These are phyloP conservation scores for Phenganax stokvisi DNA, from an alignment of 92 coral and sea anemone species.

Conservation along the genomic window DNA sequence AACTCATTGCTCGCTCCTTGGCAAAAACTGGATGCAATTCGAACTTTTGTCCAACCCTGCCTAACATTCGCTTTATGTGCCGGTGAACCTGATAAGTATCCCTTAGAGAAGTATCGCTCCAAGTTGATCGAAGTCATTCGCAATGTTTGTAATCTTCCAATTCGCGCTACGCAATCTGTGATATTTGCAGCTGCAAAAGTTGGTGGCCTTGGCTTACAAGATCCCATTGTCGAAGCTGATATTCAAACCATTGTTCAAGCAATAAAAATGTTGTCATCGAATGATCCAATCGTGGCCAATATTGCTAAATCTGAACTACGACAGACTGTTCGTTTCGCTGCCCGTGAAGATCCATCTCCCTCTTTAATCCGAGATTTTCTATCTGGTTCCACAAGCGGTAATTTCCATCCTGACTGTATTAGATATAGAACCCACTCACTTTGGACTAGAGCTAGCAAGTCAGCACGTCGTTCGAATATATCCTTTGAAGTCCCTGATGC, in stretches of 20 bases:
- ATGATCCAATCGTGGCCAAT: constrained; percentile 18
- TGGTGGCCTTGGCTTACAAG: constrained; percentile 45
- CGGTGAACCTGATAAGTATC: neutral
- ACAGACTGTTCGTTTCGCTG: constrained; percentile 15
- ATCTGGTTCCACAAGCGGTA: constrained; percentile 13
- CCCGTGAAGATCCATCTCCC: constrained; percentile 20
- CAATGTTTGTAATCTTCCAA: neutral
- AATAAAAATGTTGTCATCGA: constrained; percentile 31
- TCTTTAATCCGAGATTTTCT: constrained; percentile 9
- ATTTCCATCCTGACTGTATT: constrained; percentile 1
- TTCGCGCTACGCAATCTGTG: neutral
- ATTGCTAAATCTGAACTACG: constrained; percentile 30
- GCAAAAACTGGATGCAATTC: constrained; percentile 8
- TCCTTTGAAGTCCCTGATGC: neutral
- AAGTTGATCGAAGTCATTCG: neutral
- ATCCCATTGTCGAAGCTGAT: constrained; percentile 32
- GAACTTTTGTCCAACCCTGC: constrained; percentile 10
- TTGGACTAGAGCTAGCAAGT: neutral
- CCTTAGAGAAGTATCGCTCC: neutral
- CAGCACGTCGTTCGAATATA: neutral
- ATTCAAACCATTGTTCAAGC: constrained; percentile 34
- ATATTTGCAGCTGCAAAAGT: neutral
- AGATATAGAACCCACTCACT: constrained; percentile 35
- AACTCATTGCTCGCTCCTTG: neutral
- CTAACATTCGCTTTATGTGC: constrained; percentile 15